Conservation (phyloP, 1,140 invertebrate genomes). For the Meloidogyne exigua region DNA sequence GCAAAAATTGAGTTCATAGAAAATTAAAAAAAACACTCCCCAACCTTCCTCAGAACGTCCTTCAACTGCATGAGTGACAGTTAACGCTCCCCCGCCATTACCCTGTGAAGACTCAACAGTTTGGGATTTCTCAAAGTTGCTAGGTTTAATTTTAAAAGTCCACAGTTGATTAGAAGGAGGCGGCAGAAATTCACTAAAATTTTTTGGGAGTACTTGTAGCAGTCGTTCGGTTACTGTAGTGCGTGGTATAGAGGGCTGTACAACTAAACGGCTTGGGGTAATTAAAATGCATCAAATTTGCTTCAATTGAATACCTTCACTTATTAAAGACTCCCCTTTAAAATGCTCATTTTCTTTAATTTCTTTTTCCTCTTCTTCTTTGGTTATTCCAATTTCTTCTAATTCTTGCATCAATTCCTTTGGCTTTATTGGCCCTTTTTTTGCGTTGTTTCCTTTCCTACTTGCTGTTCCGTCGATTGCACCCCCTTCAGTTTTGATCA, state of each 20-base stretch:
- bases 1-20: no score
- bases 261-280: not conserved
- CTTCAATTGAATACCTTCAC: not conserved
- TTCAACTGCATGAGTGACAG: not conserved
- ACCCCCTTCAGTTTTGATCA: not conserved
- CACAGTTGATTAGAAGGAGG: not conserved
- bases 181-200: not conserved
- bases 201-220: not conserved
- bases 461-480: slow-evolving; percentile 12
- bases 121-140: not conserved
- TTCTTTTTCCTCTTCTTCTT: not conserved
- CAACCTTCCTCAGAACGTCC: not conserved
- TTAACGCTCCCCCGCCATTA: not conserved
- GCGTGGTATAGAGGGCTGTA: not conserved
- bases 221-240: not conserved
- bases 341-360: not conserved
- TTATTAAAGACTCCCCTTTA: not conserved
- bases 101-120: not conserved
- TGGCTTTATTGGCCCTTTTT: slow-evolving; percentile 3
- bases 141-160: not conserved
- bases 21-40: not conserved
- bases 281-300: no score
- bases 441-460: not conserved
- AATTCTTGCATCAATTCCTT: slow-evolving; percentile 13
- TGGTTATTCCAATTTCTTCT: slow-evolving; percentile 8